Percentiles rank a stretch among this genome's conserved stretches.
phyloP scores from a whole-genome alignment of 2,888 invertebrate species.

The Eristalis intricaria region DNA sequence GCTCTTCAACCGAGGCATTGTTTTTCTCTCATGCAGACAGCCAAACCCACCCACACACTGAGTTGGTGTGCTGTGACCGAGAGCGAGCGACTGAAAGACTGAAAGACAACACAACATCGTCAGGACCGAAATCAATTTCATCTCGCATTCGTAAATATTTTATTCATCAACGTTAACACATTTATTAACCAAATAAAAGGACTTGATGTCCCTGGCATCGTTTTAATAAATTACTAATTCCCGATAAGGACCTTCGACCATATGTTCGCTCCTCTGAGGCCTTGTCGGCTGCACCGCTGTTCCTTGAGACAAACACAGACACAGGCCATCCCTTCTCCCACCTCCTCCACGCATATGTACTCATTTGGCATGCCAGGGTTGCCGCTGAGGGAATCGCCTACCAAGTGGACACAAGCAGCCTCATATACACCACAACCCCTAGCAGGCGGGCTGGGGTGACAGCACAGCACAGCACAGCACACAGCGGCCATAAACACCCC shows the following conservation, averaged over 20 bases:
- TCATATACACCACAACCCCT: not conserved
- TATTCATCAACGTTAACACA: constrained; percentile 72
- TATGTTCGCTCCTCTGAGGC: constrained; percentile 37
- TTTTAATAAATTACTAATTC: constrained; percentile 71
- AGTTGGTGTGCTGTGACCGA: not conserved
- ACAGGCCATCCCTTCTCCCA: not conserved
- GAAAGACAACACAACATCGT: not conserved
- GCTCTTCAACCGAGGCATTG: no score
- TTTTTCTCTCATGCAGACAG: not conserved
- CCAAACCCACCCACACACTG: not conserved
- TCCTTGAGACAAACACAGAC: not conserved
- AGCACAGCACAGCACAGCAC: not conserved
- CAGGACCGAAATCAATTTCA: constrained; percentile 62
- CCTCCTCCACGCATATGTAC: not conserved
- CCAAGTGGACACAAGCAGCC: constrained; percentile 15
- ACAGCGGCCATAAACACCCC: constrained; percentile 49
- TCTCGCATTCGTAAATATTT: constrained; percentile 69
- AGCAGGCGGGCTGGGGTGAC: not conserved
- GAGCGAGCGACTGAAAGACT: not conserved
- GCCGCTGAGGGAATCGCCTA: constrained; percentile 26
- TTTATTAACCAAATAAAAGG: constrained; percentile 69
- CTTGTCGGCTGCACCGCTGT: constrained; percentile 17
- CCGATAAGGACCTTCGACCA: constrained; percentile 66
- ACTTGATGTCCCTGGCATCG: constrained; percentile 62
- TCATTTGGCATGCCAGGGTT: not conserved